Evolutionary conservation across 2,113 vertebrate species (phyloP), one percentile per base, ranked within the genome.

Genomic region (Castor canadensis): DNA sequence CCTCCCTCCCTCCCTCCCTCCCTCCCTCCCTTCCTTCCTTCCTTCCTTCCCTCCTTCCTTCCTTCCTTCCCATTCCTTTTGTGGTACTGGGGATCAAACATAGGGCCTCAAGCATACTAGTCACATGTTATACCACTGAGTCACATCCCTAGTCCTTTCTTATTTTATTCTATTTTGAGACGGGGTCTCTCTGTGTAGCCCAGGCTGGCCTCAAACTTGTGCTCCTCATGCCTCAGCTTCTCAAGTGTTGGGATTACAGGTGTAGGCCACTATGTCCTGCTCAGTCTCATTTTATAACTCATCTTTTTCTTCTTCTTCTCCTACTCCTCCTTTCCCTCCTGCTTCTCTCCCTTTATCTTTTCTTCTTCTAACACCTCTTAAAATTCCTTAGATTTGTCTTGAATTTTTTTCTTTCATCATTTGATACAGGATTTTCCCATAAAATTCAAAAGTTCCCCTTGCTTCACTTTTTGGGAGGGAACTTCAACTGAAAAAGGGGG

Each of bases 401-500:
- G 73, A 67, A 56, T 22, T 62, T 77, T 93, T 54, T 93, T 69
- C 72, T 93, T 80, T 91, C 66, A 81, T 87, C 87, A 9, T 38
- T 71, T 66, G 85, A 94, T 95, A 79, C 88, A 16, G 60, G 86
- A 28, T 71, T 96, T 93, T 95, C 60, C 73, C 67, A 81, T 58
- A 71, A 81, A 80, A 85, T 58, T 88, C 11, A 43, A 19, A 32
- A 40, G 93, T 87, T 88, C 9, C 6, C 35, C 40, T 69, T 45
- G 40, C 3, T 88, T 81, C 24, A 19, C 75, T 5, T 45, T 56
- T 80, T 71, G 22, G 52, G 87, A 73, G 95, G 13, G 56, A 94
- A 67, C 12, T 94, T 84, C 47, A 81, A 20, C 13, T 76, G 71
- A 43, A 93, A 60, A 64, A 83, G 35, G 76, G 16, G 24, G 83